Conservation (phyloP, 2,113 vertebrate species). For the Corythornis cristatus region DNA sequence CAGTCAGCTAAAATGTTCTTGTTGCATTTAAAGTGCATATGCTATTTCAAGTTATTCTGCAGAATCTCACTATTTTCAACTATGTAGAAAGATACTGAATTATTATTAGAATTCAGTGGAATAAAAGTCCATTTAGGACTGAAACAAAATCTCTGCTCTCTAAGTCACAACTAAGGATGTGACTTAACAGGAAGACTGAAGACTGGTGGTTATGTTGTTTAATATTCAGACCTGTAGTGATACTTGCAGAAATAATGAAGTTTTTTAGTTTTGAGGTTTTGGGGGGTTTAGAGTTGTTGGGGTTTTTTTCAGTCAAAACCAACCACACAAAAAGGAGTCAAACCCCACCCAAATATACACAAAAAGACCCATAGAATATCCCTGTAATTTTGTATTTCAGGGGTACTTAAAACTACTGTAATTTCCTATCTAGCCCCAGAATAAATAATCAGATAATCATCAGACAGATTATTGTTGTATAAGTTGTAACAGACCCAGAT, state of each 20-base stretch:
- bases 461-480: too few relatives aligned
- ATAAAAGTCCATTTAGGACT: not conserved
- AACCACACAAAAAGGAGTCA: not conserved
- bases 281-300: not conserved
- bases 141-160: not conserved
- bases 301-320: not conserved
- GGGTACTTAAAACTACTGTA: not conserved
- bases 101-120: not conserved
- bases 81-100: not conserved
- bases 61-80: not conserved
- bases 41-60: not conserved
- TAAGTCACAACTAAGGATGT: not conserved
- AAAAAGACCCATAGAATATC: not conserved
- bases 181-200: not conserved
- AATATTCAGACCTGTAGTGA: not conserved
- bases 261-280: fast-evolving
- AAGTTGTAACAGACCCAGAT: not conserved
- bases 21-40: not conserved
- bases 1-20: not conserved
- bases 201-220: not conserved
- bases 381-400: not conserved
- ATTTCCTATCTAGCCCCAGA: not conserved
- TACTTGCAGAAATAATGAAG: not conserved
- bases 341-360: too few relatives aligned
- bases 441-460: not conserved